These are phyloP conservation scores for Geothlypis trichas DNA, from an alignment of 2,113 vertebrate genomes.

Conservation along the genomic window DNA sequence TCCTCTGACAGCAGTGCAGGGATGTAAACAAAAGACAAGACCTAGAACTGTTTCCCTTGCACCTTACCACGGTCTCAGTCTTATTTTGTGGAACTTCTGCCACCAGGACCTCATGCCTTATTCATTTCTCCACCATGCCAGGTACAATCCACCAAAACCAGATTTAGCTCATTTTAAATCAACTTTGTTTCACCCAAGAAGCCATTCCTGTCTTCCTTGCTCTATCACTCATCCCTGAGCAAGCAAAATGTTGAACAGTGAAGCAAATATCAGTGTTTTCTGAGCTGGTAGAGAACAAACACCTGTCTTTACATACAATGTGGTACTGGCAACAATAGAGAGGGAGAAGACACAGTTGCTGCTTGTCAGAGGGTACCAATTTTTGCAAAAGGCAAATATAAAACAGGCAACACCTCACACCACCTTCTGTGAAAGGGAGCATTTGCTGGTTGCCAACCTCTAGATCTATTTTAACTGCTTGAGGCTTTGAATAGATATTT, in stretches of 20 bases:
- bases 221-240: neutral
- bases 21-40: neutral
- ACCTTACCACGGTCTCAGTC: neutral
- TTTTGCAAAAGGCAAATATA: neutral
- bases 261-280: neutral
- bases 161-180: neutral
- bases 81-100: neutral
- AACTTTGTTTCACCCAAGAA: neutral
- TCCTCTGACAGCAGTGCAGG: neutral
- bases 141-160: neutral
- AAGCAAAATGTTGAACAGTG: neutral
- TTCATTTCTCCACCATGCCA: neutral
- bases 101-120: neutral
- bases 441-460: neutral
- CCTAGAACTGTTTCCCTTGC: neutral
- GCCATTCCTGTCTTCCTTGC: neutral
- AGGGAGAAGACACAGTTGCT: neutral
- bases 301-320: neutral
- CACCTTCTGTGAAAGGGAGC: neutral
- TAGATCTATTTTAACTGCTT: neutral
- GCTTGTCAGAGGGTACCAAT: neutral
- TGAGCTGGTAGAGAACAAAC: neutral
- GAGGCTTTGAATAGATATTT: neutral
- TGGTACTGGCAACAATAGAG: neutral
- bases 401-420: neutral